These are phyloP conservation scores for Manis pentadactyla DNA, from an alignment of 2,797 vertebrate genomes.

Conservation along the genomic window DNA sequence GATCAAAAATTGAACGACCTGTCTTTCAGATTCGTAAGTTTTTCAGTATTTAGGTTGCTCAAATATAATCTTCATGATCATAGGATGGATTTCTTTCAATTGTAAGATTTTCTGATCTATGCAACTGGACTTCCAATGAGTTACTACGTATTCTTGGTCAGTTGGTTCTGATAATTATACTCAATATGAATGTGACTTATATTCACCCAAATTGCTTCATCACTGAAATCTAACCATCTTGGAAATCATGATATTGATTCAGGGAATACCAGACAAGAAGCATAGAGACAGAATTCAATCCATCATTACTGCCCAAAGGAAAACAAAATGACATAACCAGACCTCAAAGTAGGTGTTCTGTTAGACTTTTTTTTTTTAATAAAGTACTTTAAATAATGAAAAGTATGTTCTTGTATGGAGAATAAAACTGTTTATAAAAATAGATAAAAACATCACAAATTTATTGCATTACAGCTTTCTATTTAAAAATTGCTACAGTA, in stretches of 20 bases:
- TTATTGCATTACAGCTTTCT: neutral
- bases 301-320: neutral
- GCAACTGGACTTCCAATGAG: neutral
- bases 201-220: neutral
- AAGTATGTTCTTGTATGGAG: neutral
- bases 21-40: neutral
- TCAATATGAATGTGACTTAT: neutral
- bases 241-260: neutral
- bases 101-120: slow-evolving; percentile 16
- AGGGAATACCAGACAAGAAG: neutral
- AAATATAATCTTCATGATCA: neutral
- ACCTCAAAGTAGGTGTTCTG: neutral
- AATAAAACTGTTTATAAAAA: neutral
- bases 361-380: neutral
- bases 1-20: neutral
- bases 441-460: neutral
- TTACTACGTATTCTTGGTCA: slow-evolving; percentile 8
- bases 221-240: neutral
- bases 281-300: neutral
- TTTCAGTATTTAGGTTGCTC: neutral
- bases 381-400: slow-evolving; percentile 27
- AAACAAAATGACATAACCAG: neutral
- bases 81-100: neutral
- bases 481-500: neutral
- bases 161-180: slow-evolving; percentile 28